phyloP scores from a whole-genome alignment of 2,113 vertebrate species.

The Rafetus swinhoei region DNA sequence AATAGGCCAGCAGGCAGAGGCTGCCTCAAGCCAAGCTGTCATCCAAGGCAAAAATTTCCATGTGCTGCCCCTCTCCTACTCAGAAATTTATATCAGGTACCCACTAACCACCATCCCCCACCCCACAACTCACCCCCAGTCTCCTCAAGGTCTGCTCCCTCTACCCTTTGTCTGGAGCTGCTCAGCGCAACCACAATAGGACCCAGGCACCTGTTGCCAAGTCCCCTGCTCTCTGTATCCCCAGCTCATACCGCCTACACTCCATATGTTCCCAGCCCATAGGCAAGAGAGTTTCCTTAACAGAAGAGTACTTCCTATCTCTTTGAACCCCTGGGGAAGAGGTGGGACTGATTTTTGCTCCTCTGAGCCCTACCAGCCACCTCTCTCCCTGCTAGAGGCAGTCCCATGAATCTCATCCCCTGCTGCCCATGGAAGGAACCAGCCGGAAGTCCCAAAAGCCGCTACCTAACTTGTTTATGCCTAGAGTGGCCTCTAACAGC shows the following conservation, averaged over 20 bases:
- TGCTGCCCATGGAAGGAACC: not conserved
- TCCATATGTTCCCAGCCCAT: no score
- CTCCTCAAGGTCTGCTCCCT: not conserved
- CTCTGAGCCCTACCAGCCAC: not conserved
- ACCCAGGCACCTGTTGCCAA: not conserved
- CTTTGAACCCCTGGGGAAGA: not conserved
- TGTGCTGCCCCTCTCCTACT: not conserved
- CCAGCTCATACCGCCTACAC: no score
- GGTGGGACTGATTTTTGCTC: not conserved
- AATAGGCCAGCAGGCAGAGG: not conserved
- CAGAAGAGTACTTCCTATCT: not conserved
- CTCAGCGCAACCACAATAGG: not conserved
- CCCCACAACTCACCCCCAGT: not conserved
- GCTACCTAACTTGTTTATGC: not conserved
- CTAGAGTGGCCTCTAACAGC: not conserved
- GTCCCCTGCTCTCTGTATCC: no score
- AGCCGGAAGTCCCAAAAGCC: not conserved
- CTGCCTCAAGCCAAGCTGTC: not conserved
- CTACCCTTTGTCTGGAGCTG: not conserved
- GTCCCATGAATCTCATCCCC: not conserved
- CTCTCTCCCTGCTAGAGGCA: no score
- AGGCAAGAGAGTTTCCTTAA: not conserved
- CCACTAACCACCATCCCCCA: no score
- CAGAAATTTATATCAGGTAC: not conserved
- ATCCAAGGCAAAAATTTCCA: not conserved